Percentiles rank a stretch among this genome's conserved stretches.
These are phyloP conservation scores for Monopterus albus DNA, from an alignment of 2,113 vertebrate genomes.

Conservation along the genomic window DNA sequence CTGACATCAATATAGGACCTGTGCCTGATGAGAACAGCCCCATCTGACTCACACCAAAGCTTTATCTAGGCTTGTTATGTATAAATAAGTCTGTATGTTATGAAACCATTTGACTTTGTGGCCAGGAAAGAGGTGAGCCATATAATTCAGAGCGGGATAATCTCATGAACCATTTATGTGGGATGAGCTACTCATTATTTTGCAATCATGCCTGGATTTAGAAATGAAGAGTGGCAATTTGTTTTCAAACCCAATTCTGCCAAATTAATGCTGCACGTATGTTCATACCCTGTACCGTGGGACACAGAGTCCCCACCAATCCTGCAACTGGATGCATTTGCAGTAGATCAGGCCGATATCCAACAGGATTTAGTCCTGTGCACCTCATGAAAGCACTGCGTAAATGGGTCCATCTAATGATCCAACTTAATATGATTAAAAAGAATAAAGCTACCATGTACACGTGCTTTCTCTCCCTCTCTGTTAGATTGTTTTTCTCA, in stretches of 20 bases:
- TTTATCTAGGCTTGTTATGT: slow-evolving; percentile 2
- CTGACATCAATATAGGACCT: not conserved
- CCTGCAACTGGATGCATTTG: slow-evolving; percentile 59
- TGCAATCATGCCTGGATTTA: slow-evolving; percentile 68
- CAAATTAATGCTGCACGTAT: slow-evolving; percentile 62
- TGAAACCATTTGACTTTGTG: slow-evolving; percentile 35
- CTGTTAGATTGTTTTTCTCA: not conserved
- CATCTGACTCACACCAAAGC: not conserved
- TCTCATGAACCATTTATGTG: slow-evolving; percentile 62
- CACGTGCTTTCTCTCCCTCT: not conserved
- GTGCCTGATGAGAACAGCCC: not conserved
- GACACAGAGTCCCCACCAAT: slow-evolving; percentile 52
- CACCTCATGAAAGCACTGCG: slow-evolving; percentile 67
- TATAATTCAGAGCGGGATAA: slow-evolving; percentile 60
- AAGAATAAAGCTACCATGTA: slow-evolving; percentile 56
- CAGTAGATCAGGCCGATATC: slow-evolving; percentile 72
- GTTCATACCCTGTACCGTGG: slow-evolving; percentile 33
- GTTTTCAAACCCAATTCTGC: slow-evolving; percentile 57
- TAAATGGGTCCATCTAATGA: slow-evolving; percentile 75
- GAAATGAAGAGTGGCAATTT: slow-evolving; percentile 73
- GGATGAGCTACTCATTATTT: slow-evolving; percentile 71
- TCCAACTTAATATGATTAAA: slow-evolving; percentile 76
- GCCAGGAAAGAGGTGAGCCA: slow-evolving; percentile 42
- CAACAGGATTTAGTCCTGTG: slow-evolving; percentile 73
- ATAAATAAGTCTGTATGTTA: slow-evolving; percentile 19